Base-by-base conservation (phyloP, 2,113 vertebrate species). In the Megaptera novaeangliae region DNA sequence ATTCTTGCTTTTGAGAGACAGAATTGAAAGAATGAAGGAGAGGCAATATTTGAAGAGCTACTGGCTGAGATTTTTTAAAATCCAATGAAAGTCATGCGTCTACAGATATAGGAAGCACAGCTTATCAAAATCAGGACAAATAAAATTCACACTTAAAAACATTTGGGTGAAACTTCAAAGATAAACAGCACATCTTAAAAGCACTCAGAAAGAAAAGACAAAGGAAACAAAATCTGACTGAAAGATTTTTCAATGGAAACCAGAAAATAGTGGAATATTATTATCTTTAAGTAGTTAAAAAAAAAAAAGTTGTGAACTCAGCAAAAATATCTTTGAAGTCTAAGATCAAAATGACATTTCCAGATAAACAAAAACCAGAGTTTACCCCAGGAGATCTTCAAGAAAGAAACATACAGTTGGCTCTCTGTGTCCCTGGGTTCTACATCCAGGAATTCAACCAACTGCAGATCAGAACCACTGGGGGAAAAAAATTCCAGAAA, bases 181-280 rank as follows among this genome's bases (percentile, higher is more conserved):
- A 77, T 41, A 92, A 41, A 96, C 2, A 84, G 36, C 85, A 75
- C 5, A 95, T 29, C 34, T 95, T 95, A 71, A 91, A 92, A 84
- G 15, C 81, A 87, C 82, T 77, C 41, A 52, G 23, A 92, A 57
- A 63, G 14, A 69, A 72, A 77, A 71, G 52, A 63, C 41, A 68
- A n/a, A 75, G 15, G 20, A n/a, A 85, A 68, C 31, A 78, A 89
- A 93, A 88, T 34, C 31, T 55, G n/a, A 92, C 41, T 69, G 23
- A 69, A n/a, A 69, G 8, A 63, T n/a, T 61, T 88, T 20, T 83
- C 69, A 68, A 44, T 23, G 27, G 57, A 74, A 95, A 69, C 36
- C n/a, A 94, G 36, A 81, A 89, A 46, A 85, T 5, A 88, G 17
- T 2, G 17, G 25, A 88, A 59, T 34, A 74, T 61, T 34, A 74